Conservation (phyloP, 2,888 invertebrate genomes). For the Hybos culiciformis region DNA sequence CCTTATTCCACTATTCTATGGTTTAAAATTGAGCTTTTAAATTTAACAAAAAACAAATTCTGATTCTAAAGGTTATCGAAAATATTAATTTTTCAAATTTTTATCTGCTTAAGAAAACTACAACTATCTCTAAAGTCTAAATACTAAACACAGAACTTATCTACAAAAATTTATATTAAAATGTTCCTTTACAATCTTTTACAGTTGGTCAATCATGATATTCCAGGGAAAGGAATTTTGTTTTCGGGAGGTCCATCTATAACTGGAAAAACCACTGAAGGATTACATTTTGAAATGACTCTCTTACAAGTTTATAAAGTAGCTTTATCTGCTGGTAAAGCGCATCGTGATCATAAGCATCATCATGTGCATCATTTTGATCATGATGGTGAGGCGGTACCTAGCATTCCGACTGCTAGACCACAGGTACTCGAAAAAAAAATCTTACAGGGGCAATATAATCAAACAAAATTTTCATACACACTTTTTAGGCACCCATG, state of each 20-base stretch:
- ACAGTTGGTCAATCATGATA: slow-evolving; percentile 62
- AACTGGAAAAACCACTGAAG: slow-evolving; percentile 29
- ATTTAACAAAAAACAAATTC: no score
- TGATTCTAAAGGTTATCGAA: no score
- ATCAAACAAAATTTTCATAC: neutral
- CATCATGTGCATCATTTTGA: slow-evolving; percentile 72
- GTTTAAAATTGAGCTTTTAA: no score
- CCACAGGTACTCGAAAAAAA: slow-evolving; percentile 20
- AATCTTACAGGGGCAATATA: neutral
- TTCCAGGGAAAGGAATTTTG: slow-evolving; percentile 60
- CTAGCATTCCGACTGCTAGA: slow-evolving; percentile 43
- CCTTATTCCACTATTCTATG: no score
- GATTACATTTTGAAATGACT: slow-evolving; percentile 49
- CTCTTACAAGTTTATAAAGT: slow-evolving; percentile 68
- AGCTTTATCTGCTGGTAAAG: slow-evolving; percentile 71
- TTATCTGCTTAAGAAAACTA: no score
- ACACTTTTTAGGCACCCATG: slow-evolving; percentile 29
- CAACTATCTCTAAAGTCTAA: no score
- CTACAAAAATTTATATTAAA: neutral
- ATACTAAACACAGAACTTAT: no score
- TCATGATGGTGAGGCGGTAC: slow-evolving; percentile 53
- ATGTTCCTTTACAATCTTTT: slow-evolving; percentile 6
- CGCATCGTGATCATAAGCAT: slow-evolving; percentile 75
- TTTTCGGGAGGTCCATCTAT: slow-evolving; percentile 46
- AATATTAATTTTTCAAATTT: no score